Evolutionary conservation across 2,797 vertebrate species (phyloP), one percentile per base, ranked within the genome.

Genomic region (Protosalanx chinensis): DNA sequence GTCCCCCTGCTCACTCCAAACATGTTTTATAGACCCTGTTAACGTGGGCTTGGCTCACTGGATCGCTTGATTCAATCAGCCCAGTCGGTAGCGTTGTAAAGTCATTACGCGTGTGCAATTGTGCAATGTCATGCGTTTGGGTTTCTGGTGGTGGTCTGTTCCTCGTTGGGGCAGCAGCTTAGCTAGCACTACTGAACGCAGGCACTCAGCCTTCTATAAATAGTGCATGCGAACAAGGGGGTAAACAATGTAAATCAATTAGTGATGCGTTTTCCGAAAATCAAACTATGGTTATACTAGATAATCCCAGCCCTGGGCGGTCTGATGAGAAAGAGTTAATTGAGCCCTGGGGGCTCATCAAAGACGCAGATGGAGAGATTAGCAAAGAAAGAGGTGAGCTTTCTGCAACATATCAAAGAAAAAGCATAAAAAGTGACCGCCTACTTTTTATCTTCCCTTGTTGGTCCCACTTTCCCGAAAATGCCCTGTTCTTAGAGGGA

Each of bases 101-200:
- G 89, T 87, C 87, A 88, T 90, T 90, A 86, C 78, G 51, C 78
- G 81, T 89, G 23, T 27, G 23, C 23, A 27, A 27, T 89, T 92
- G 88, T 91, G 90, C 90, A 85, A 80, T 80, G 88, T 90, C 90
- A 90, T 90, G 88, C 73, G 41, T 83, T 89, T 83, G 81, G 81
- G 83, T 75, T 81, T 68, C 70, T 73, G 79, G 80, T 41, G 67
- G 58, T 74, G 70, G 77, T 74, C 23, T 65, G 33, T 33, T 18
- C 46, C 23, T 18, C 30, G 20, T 64, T 35, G 41, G 75, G 76
- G 65, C 81, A 83, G 83, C 73, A 77, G 84, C 87, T 79, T 72
- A 74, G 72, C 46, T 1, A 74, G 64, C 13, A 79, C 72, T 84
- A 75, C 72, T 81, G 82, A 60, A 58, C 69, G 72, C 64, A 62